A percentile compares a stretch with the other conserved stretches of the same genome.
phyloP scores from a whole-genome alignment of 2,888 invertebrate species.

The Neelides folsomi region DNA sequence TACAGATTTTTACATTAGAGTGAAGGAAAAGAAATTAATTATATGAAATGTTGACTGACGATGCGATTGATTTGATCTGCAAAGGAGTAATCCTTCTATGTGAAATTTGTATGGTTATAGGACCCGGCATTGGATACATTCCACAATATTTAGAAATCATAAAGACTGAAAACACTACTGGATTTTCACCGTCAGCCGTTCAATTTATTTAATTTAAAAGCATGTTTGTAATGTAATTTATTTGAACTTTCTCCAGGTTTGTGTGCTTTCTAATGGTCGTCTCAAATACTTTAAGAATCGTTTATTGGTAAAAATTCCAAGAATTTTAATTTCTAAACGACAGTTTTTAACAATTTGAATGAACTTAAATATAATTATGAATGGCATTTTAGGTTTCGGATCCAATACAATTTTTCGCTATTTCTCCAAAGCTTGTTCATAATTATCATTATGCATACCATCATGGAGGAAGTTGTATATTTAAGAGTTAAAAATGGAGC shows the following conservation, averaged over 20 bases:
- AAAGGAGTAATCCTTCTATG: too few species aligned
- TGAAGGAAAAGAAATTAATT: too few species aligned
- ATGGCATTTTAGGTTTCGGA: conserved; percentile 15
- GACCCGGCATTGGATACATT: conserved; percentile 16
- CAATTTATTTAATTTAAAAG: too few species aligned
- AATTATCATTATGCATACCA: conserved; percentile 14
- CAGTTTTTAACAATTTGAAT: too few species aligned
- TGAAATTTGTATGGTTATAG: conserved; percentile 3
- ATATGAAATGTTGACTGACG: too few species aligned
- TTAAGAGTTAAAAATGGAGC: conserved; percentile 3
- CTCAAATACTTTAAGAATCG: conserved; percentile 15
- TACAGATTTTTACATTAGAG: too few species aligned
- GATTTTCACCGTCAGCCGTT: conserved; percentile 12
- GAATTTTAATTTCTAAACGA: not conserved
- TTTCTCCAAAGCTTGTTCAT: conserved; percentile 18
- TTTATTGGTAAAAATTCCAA: conserved; percentile 18
- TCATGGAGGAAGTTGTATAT: conserved; percentile 20
- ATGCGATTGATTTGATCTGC: too few species aligned
- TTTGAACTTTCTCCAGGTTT: too few species aligned
- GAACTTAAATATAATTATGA: not conserved
- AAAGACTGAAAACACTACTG: conserved; percentile 10
- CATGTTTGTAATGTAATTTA: too few species aligned
- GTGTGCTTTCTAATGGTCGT: conserved; percentile 16
- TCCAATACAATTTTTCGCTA: conserved; percentile 15
- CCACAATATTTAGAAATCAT: conserved; percentile 21